Base-by-base conservation (phyloP, 2,888 invertebrate genomes). In the Lydus trimaculatus region DNA sequence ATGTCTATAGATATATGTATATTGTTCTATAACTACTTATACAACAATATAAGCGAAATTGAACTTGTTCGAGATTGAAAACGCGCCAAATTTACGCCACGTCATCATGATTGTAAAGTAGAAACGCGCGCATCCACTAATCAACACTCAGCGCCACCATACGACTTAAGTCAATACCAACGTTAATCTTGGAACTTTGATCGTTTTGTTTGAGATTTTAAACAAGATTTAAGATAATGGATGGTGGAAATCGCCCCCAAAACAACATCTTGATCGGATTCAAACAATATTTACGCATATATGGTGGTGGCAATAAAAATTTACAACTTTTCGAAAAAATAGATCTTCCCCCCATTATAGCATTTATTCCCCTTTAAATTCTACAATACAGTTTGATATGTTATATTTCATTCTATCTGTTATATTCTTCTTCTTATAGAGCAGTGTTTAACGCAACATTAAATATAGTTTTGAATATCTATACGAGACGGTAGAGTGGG, bases 361-460 rank as follows among this genome's bases (percentile, higher is more conserved):
- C 43, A 43, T 43, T 43, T 43, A 43, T 43, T 20, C 48, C 48
- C 48, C 48, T 48, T 39, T 17, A 43, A 43, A 43, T 43, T n/a
- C n/a, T 36, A 36, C 15, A 36, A 15, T 7, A n/a, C n/a, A 43
- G n/a, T 43, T 43, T 43, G 48, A 48, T 9, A 20, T 48, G 48
- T 48, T 48, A 20, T 48, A 48, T 48, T 20, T 48, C 48, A 48
- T 48, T 7, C n/a, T n/a, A 43, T 43, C 43, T 17, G n/a, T 7
- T 33, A 9, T 43, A 39, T 39, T 39, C n/a, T 48, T 20, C n/a
- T 15, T 36, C 3, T 36, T 67, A 52, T 61, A 62, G 61, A 65
- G 60, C 56, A 75, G 80, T 82, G 81, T 84, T 84, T 83, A 83
- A 83, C 83, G 84, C 81, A 80, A 83, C 84, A 84, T 84, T 84